Base-by-base conservation (phyloP, 2,113 vertebrate species). In the Dromiciops gliroides region DNA sequence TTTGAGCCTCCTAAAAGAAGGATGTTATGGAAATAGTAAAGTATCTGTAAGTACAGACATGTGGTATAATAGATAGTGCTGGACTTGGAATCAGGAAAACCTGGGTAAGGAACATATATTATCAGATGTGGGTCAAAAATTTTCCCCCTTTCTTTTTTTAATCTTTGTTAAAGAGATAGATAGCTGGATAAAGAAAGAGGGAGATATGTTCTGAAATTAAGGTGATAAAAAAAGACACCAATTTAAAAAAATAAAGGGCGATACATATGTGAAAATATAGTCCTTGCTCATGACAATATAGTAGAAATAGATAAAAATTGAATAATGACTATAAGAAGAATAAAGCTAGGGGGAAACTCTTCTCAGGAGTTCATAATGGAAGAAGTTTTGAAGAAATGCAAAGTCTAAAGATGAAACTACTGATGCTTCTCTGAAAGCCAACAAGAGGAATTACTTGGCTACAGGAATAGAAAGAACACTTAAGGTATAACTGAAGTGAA, bases 1-100 rank as follows among this genome's bases (percentile, higher is more conserved):
- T 22, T 92, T 92, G 91, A 90, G 94, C 50, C 50, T 50, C 93
- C 93, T 89, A 52, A 92, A 94, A 89, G 51, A 94, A 89, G 51
- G 60, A 31, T n/a, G 83, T 51, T 91, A 56, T 50, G 22, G 47
- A n/a, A n/a, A 94, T n/a, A n/a, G n/a, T n/a, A 16, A 67, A 67
- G 60, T n/a, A n/a, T 37, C 37, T 24, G n/a, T 16, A 67, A n/a
- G 60, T 67, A 67, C 31, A 67, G 14, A 67, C 14, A 67, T 31
- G 37, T 31, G 56, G 56, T 14, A 56, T 9, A 52, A 52, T 52
- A 26, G 16, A 51, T 3, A 51, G 14, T 51, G 14, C 14, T 51
- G 14, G 51, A 51, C 22, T 51, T 26, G 24, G 28, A 60, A 28
- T 37, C 25, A 60, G 28, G 28, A 60, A 60, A 60, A 60, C 28